Conservation (phyloP, 2,888 invertebrate species). For the Julus scanicus region DNA sequence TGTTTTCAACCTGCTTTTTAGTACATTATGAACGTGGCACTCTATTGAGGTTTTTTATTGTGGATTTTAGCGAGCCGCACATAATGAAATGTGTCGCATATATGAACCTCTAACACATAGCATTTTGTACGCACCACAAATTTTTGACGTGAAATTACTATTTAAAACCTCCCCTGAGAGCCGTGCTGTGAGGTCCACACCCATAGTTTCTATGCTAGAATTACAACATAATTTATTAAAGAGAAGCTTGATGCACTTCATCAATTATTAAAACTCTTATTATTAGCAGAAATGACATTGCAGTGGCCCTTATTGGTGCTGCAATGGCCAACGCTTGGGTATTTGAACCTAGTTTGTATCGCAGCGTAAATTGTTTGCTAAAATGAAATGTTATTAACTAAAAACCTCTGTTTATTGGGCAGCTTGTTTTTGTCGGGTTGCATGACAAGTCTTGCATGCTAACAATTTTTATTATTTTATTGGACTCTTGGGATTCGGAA, state of each 20-base stretch:
- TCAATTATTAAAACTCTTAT: background rate
- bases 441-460: background rate
- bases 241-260: background rate
- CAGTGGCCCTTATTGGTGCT: background rate
- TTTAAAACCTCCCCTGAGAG: background rate
- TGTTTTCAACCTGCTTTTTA: constrained; percentile 1
- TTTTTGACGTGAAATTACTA: background rate
- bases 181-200: background rate
- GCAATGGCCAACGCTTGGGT: background rate
- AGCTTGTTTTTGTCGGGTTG: background rate
- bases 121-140: background rate
- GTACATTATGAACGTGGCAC: background rate
- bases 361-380: background rate
- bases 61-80: background rate
- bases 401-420: background rate
- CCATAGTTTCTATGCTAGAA: background rate
- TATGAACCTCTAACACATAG: background rate
- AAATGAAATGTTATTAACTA: background rate
- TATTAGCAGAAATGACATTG: background rate
- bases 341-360: background rate
- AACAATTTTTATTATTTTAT: background rate
- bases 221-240: background rate
- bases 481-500: background rate
- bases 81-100: background rate
- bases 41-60: background rate